Evolutionary conservation across 2,797 vertebrate species (phyloP).

Genomic region (Crax fasciolata): DNA sequence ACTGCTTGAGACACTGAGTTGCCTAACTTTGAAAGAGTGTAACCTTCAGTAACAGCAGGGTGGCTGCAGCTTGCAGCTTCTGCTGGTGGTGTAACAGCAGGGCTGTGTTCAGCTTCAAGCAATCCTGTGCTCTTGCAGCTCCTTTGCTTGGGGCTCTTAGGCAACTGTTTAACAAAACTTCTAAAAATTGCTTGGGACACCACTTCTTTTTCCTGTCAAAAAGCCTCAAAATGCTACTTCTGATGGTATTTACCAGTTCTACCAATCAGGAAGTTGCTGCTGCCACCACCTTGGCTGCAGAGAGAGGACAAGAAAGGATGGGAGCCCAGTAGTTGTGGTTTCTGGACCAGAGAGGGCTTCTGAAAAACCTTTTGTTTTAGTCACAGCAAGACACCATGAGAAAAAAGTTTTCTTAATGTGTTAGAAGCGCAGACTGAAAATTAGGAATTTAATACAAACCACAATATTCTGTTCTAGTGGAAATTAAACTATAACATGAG

Average conservation of each 20-base stretch:
- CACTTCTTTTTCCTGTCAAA: rapidly evolving
- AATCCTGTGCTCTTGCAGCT: not conserved
- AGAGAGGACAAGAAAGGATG: not conserved
- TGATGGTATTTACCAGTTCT: not conserved
- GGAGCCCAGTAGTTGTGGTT: not conserved
- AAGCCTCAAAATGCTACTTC: not conserved
- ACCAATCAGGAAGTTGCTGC: not conserved
- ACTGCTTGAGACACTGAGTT: not conserved
- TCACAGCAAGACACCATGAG: not conserved
- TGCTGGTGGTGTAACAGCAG: not conserved
- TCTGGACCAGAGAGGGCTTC: not conserved
- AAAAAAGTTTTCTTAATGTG: not conserved
- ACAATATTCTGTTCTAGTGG: not conserved
- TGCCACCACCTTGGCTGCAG: not conserved
- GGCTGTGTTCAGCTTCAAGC: not conserved
- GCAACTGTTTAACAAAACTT: not conserved
- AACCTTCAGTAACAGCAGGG: rapidly evolving
- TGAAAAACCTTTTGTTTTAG: not conserved
- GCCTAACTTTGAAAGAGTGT: not conserved
- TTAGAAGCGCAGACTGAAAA: not conserved
- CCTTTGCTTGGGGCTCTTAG: not conserved
- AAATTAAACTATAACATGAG: not conserved
- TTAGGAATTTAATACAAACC: not conserved
- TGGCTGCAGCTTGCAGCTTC: not conserved
- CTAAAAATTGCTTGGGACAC: not conserved